Evolutionary conservation across 2,797 vertebrate species (phyloP), one percentile per base, ranked within the genome.

Genomic region (Novumbra hubbsi): DNA sequence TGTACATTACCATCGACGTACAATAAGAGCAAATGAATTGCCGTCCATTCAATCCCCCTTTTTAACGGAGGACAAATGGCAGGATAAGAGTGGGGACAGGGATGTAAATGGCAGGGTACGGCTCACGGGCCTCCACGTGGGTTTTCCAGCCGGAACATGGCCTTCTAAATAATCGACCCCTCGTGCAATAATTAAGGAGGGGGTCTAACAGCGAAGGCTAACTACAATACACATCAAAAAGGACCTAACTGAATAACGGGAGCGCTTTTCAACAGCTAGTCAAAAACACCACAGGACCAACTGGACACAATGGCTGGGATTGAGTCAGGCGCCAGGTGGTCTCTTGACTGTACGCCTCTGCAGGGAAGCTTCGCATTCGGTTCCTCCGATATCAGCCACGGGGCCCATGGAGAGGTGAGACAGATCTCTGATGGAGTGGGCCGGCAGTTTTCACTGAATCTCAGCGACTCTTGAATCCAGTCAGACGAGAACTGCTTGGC

Each of bases 1-100:
- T 94, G 90, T 93, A 91, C 91, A 93, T 94, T 94, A 92, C 89
- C 45, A 45, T 45, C 41, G 9, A 85, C 90, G 88, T 91, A 92
- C 90, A 93, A 93, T 91, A 86, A 88, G 82, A 81, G 81, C 80
- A 72, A 84, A 80, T 91, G 91, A 93, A 92, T 92, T 88, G 88
- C 89, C 84, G 88, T 90, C 90, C 88, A 85, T 92, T 87, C 83
- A 78, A 79, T 52, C 74, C 79, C 52, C 83, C 84, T 78, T 85
- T 76, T 87, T 82, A 67, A 89, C 85, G 88, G 79, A 78, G 83
- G 74, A 87, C 67, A 89, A 91, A 91, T 87, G 88, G 90, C 86
- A 84, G 87, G 85, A 90, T 90, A 92, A 90, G 90, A 92, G 88
- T 76, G 57, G 57, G 76, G 83, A 88, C 82, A 80, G 86, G 80